Base-by-base conservation (phyloP, 2,113 vertebrate genomes). In the Pyrgilauda ruficollis region DNA sequence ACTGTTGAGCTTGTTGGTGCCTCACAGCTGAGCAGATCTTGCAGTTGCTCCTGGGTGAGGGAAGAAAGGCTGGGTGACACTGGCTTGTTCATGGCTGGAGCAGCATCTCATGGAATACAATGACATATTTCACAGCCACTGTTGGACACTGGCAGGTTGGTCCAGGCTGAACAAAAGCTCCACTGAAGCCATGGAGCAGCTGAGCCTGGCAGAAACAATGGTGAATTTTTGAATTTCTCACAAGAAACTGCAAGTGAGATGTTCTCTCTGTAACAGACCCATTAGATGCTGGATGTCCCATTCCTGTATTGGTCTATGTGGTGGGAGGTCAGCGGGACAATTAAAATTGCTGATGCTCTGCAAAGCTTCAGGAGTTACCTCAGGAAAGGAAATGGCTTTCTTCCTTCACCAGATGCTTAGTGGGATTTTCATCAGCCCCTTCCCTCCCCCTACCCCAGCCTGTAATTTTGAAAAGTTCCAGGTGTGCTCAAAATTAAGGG, bases 111-210 rank as follows among this genome's bases (percentile, higher is more conserved):
- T n/a, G 74, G 44, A 23, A 46, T 28, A 91, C 79, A 95, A 92
- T 80, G 49, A 28, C 24, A 19, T 37, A 13, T 90, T 94, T 93
- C 83, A 90, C 27, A 88, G 56, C 33, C 68, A 24, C 56, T 56
- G 41, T 3, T 19, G 33, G 49, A 56, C 53, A 41, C 20, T 61
- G 6, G 1, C 69, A 87, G 64, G 64, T 90, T 92, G 83, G 41
- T 31, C 31, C 50, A 67, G 75, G 26, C 86, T 75, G 7, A 94
- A 95, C 94, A 97, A 93, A 84, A 94, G 86, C 62, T 78, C 80
- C 76, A 89, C 73, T 93, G 95, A 97, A 88, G 79, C 26, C 56
- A 46, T 0, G 0, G 47, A 78, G 62, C 94, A 97, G 96, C 90
- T 95, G 94, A 93, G 92, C 88, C 0, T 1, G 43, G 64, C 50